A percentile compares a stretch with the other conserved stretches of the same genome.
These are phyloP conservation scores for Acronicta aceris DNA, from an alignment of 2,888 invertebrate genomes.

Conservation along the genomic window DNA sequence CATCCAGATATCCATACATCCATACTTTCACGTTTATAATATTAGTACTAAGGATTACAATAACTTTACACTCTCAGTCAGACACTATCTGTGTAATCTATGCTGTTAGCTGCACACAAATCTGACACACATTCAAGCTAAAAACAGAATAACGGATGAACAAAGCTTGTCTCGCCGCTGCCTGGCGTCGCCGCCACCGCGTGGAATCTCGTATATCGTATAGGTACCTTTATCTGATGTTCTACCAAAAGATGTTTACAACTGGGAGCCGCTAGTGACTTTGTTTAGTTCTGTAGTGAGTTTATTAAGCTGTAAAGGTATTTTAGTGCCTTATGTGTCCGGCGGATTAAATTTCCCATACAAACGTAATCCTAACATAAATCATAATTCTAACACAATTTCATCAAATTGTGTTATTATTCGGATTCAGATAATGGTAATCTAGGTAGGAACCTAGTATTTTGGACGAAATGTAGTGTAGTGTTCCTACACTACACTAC, in stretches of 20 bases:
- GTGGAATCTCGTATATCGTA: background rate
- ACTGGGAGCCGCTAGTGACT: background rate
- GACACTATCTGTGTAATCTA: background rate
- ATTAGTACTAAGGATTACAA: background rate
- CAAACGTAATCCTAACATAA: no score
- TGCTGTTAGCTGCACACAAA: conserved; percentile 4
- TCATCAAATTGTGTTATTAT: no score
- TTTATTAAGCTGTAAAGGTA: background rate
- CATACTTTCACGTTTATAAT: no score
- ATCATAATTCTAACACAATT: no score
- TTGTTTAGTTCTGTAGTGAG: background rate
- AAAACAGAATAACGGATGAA: background rate
- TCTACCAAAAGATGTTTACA: background rate
- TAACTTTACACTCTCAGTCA: background rate
- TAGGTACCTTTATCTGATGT: background rate
- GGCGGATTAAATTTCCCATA: no score
- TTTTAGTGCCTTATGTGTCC: no score
- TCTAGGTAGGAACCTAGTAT: no score
- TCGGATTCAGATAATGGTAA: no score
- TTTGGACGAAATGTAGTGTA: no score
- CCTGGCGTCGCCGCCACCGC: no score
- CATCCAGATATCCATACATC: no score
- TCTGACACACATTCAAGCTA: background rate
- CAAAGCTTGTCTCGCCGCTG: background rate
- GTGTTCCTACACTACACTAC: no score